Evolutionary conservation across 2,113 vertebrate species (phyloP).

Genomic region (Callopanchax toddi): DNA sequence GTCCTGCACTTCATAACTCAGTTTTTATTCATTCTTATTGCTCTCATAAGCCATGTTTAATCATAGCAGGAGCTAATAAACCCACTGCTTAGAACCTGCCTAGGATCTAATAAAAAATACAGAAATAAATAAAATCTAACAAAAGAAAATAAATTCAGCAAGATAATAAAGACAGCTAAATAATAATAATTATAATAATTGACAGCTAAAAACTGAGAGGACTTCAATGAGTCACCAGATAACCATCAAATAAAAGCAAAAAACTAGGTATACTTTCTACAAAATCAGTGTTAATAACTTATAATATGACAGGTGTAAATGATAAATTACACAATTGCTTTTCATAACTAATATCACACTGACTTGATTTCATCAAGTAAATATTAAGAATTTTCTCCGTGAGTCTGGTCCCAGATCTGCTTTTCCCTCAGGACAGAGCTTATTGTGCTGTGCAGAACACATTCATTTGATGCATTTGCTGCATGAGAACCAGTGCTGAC

Average conservation of each 20-base stretch:
- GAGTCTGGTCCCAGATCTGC: background rate
- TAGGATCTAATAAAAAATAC: background rate
- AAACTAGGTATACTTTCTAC: background rate
- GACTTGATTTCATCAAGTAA: conserved; percentile 3
- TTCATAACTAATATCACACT: background rate
- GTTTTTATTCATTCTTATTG: conserved; percentile 3
- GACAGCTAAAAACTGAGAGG: background rate
- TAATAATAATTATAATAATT: background rate
- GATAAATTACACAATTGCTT: conserved; percentile 1
- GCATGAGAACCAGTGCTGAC: conserved; percentile 5
- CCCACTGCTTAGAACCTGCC: background rate
- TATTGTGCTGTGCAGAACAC: background rate
- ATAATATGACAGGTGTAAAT: conserved; percentile 5
- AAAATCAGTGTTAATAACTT: background rate
- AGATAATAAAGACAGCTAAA: background rate
- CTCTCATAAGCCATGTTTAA: background rate
- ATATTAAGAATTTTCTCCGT: conserved; percentile 2
- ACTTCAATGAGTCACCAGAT: background rate
- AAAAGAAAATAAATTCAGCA: background rate
- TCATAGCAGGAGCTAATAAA: conserved; percentile 2
- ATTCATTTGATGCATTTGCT: conserved; percentile 5
- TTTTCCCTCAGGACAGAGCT: background rate
- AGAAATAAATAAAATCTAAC: background rate
- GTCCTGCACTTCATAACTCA: conserved; percentile 14
- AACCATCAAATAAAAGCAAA: background rate